Evolutionary conservation across 1,140 invertebrate genomes (phyloP).

Genomic region (Eulimnadia texana): DNA sequence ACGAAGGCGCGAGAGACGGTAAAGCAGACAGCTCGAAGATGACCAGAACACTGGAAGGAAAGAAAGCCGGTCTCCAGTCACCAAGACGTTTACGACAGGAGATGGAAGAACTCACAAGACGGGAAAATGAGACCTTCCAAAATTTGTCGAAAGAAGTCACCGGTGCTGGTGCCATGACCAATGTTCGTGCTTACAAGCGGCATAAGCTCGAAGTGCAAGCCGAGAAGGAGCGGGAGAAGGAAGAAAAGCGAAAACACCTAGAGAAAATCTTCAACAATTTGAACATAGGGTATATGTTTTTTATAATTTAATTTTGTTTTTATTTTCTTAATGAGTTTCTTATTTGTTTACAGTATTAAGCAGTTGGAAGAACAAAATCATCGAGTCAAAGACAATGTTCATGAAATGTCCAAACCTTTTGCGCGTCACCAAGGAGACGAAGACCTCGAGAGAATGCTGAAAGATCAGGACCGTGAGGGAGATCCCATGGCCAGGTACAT

Average conservation of each 20-base stretch:
- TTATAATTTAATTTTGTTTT: too few species aligned
- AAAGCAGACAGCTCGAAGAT: slow-evolving; percentile 14
- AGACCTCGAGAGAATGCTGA: slow-evolving; percentile 65
- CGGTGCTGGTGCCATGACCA: slow-evolving; percentile 52
- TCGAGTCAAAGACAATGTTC: slow-evolving; percentile 48
- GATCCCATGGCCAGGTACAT: slow-evolving; percentile 91
- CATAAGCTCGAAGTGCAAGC: slow-evolving; percentile 46
- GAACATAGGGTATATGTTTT: slow-evolving; percentile 83
- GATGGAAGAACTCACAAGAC: slow-evolving; percentile 44
- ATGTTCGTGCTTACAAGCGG: slow-evolving; percentile 47
- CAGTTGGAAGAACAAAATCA: slow-evolving; percentile 58
- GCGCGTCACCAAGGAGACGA: slow-evolving; percentile 75
- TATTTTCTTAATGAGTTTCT: slow-evolving; percentile 23
- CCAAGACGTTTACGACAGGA: slow-evolving; percentile 57
- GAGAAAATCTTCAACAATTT: slow-evolving; percentile 69
- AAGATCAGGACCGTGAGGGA: slow-evolving; percentile 58
- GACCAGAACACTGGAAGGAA: slow-evolving; percentile 54
- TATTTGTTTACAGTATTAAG: slow-evolving; percentile 35
- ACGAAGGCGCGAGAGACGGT: background rate
- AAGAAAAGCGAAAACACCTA: slow-evolving; percentile 46
- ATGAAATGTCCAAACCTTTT: slow-evolving; percentile 80
- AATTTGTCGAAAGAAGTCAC: slow-evolving; percentile 55
- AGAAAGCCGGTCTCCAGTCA: slow-evolving; percentile 68
- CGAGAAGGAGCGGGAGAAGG: slow-evolving; percentile 46
- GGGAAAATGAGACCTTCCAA: slow-evolving; percentile 53